phyloP scores from a whole-genome alignment of 2,113 vertebrate species.

The Alouatta palliata region DNA sequence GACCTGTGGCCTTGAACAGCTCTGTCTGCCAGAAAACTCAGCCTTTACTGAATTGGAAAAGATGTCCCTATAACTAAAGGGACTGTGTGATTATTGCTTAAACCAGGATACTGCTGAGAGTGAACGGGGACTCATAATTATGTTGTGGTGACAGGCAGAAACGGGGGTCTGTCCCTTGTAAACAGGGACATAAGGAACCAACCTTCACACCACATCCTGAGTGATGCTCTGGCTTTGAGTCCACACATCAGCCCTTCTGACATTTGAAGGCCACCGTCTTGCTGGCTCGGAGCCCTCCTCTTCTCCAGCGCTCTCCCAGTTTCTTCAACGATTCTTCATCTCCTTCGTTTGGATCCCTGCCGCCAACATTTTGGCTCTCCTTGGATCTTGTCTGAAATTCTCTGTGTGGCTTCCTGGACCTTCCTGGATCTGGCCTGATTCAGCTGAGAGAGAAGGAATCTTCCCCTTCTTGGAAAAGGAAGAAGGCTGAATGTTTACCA shows the following conservation, averaged over 20 bases:
- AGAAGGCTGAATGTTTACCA: background rate
- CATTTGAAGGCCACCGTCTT: fast-evolving
- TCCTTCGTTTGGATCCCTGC: too few relatives aligned
- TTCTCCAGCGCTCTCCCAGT: background rate
- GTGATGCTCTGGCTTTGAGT: background rate
- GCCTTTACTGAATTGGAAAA: background rate
- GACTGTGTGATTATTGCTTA: background rate
- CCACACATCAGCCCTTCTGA: background rate
- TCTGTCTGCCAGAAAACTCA: background rate
- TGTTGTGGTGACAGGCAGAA: background rate
- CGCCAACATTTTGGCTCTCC: background rate
- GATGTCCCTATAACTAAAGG: background rate
- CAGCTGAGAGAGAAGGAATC: background rate
- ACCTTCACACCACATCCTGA: fast-evolving
- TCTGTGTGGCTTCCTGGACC: background rate
- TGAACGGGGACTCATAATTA: background rate
- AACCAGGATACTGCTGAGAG: background rate
- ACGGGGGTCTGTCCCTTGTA: background rate
- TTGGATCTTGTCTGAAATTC: background rate
- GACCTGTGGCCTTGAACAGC: background rate
- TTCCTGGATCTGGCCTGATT: background rate
- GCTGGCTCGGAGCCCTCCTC: background rate
- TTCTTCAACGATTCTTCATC: fast-evolving
- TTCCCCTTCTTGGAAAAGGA: background rate
- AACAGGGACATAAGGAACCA: fast-evolving